Base-by-base conservation (phyloP, 2,113 vertebrate genomes). In the Ginglymostoma cirratum region DNA sequence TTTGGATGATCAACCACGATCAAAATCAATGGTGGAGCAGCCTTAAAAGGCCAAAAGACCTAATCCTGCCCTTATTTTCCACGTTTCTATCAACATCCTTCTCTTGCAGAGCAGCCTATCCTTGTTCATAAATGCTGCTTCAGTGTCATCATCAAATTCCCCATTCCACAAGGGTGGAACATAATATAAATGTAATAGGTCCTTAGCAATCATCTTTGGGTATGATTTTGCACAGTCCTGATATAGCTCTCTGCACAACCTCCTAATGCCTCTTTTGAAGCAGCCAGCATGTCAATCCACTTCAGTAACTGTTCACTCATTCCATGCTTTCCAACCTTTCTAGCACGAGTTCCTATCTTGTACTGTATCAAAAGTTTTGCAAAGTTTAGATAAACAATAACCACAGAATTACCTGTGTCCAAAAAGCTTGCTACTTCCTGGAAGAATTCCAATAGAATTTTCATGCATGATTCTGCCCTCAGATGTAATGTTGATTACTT, bases 401-500 rank as follows among this genome's bases (percentile, higher is more conserved):
- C 61, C 30, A 92, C 34, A 66, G 34, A 92, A 61, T 92, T 19
- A 34, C 55, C 89, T 92, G 65, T 92, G 21, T 92, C 34, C 55
- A n/a, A 38, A 92, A 38, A 34, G 5, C 55, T 61, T 14, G 34
- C 3, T 38, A 17, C 61, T 55, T 66, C 55, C 89, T 65, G 55
- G 65, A 92, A 92, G 89, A 92, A 92, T 92, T 34, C 89, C 0
- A 92, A 66, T 55, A 92, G 55, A 92, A 66, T 92, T 66, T 66
- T 92, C 17, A 92, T 66, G 89, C 17, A 66, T 66, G 55, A 92
- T 21, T 61, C n/a, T 21, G 3, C 12, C 61, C 34, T 0, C 61
- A 83, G 30, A 38, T 93, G n/a, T 34, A 67, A 67, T 23, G 30
- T 65, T 38, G 61, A 93, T 66, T 19, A 67, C 61, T 66, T n/a